Evolutionary conservation across 2,888 invertebrate species (phyloP), one percentile per base, ranked within the genome.

Genomic region (Sycophila texana): DNA sequence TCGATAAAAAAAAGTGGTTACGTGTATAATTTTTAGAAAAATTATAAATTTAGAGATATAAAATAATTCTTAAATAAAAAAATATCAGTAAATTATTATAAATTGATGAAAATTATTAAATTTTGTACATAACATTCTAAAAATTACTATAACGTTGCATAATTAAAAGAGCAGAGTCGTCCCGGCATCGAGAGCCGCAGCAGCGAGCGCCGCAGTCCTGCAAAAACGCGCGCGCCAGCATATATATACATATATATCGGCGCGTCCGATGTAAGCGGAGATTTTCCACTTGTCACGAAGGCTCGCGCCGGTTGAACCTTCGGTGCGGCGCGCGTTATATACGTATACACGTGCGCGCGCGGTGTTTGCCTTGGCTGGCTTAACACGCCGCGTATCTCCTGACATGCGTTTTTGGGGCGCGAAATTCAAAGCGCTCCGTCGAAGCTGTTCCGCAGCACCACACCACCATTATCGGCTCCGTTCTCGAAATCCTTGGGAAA

Each of bases 261-360:
- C 58, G 65, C 68, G 78, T 81, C 81, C 70, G 81, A 81, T 79
- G 76, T 78, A 76, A 81, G 79, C 76, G 79, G 79, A 81, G 81
- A 81, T 81, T 81, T 81, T 81, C 81, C 79, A 81, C 81, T 81
- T 79, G 79, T 81, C 76, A 60, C 74, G 30, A 13, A 58, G 51
- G 18, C 16, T 18, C 58, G 58, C 22, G 51, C 68, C 7, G 18
- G 14, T 26, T n/a, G 55, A 74, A 74, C 39, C 58, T 71, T 71
- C 71, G 39, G 53, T 53, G 47, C 55, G 47, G 16, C 53, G 63
- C 57, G 14, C 71, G 20, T 18, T 2, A 18, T 16, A 4, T 26
- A 57, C 22, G 53, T 26, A 22, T 26, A 67, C n/a, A 67, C 22
- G 39, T 39, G 39, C 39, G 39, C 39, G 39, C 55, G 16, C 55